Evolutionary conservation across 2,888 invertebrate genomes (phyloP).

Genomic region (Sericinus montela): DNA sequence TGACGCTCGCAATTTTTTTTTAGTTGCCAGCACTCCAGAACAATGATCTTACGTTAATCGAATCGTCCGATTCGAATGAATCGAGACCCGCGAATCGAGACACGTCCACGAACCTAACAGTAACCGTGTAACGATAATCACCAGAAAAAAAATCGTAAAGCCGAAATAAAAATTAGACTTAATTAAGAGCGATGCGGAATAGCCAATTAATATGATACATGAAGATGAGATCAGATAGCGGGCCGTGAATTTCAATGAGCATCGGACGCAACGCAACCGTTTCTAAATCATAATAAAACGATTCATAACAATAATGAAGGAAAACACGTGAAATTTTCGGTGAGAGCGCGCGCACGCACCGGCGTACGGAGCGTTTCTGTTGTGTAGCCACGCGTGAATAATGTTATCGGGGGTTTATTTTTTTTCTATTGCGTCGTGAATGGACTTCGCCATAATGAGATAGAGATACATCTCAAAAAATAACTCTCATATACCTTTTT

Average conservation of each 20-base stretch:
- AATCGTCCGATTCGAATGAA: background rate
- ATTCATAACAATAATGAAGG: slow-evolving; percentile 22
- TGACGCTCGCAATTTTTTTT: no score
- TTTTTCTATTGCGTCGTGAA: background rate
- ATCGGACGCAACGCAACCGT: slow-evolving; percentile 29
- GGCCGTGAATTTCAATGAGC: slow-evolving; percentile 33
- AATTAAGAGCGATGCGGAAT: slow-evolving; percentile 46
- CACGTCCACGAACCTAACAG: slow-evolving; percentile 23
- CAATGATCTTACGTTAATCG: background rate
- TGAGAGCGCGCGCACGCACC: slow-evolving; percentile 16
- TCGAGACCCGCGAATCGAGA: background rate
- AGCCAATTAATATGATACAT: slow-evolving; percentile 46
- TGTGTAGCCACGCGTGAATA: slow-evolving; percentile 25
- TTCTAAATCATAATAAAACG: slow-evolving; percentile 39
- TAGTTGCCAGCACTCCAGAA: no score
- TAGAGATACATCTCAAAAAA: no score
- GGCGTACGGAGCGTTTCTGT: slow-evolving; percentile 13
- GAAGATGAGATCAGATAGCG: slow-evolving; percentile 37
- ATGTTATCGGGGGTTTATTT: background rate
- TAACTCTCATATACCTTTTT: no score
- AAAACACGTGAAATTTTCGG: slow-evolving; percentile 18
- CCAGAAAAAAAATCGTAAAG: slow-evolving; percentile 37
- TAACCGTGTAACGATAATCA: slow-evolving; percentile 30
- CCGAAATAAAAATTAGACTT: slow-evolving; percentile 36
- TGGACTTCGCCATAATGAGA: no score